Conservation (phyloP, 2,888 invertebrate genomes). For the Amblyjoppa fuscipennis region DNA sequence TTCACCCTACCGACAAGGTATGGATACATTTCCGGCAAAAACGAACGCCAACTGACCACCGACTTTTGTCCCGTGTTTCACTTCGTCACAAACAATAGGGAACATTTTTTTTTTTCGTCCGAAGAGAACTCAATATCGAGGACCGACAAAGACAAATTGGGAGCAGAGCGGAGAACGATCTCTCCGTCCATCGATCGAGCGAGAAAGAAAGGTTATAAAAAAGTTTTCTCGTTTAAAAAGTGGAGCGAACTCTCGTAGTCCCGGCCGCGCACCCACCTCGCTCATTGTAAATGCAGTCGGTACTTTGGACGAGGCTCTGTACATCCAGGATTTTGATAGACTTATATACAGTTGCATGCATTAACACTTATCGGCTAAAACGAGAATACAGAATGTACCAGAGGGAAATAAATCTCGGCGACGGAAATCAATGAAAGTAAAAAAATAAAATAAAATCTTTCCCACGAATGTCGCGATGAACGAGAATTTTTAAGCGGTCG, state of each 20-base stretch:
- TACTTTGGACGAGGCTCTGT: background rate
- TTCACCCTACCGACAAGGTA: slow-evolving; percentile 22
- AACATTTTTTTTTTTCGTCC: slow-evolving; percentile 26
- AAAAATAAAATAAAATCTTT: background rate
- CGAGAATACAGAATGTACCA: background rate
- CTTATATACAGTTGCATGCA: background rate
- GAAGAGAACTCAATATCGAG: slow-evolving; percentile 57
- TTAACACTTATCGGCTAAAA: background rate
- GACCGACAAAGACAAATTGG: slow-evolving; percentile 27
- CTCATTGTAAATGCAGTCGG: background rate
- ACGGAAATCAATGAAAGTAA: background rate
- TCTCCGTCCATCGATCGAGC: slow-evolving; percentile 14
- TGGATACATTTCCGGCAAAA: slow-evolving; percentile 44
- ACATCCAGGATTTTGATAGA: background rate
- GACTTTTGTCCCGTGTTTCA: slow-evolving; percentile 9
- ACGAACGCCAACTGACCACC: slow-evolving; percentile 21
- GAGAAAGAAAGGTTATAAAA: slow-evolving; percentile 27
- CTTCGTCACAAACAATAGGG: background rate
- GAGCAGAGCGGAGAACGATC: slow-evolving; percentile 34
- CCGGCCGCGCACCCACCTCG: background rate
- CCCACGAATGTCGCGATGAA: background rate
- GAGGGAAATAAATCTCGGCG: background rate
- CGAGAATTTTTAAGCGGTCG: background rate
- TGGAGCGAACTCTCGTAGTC: slow-evolving; percentile 11
- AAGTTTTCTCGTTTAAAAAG: slow-evolving; percentile 38